Conservation (phyloP, 1,140 invertebrate species). For the Medauroidea extradentata region DNA sequence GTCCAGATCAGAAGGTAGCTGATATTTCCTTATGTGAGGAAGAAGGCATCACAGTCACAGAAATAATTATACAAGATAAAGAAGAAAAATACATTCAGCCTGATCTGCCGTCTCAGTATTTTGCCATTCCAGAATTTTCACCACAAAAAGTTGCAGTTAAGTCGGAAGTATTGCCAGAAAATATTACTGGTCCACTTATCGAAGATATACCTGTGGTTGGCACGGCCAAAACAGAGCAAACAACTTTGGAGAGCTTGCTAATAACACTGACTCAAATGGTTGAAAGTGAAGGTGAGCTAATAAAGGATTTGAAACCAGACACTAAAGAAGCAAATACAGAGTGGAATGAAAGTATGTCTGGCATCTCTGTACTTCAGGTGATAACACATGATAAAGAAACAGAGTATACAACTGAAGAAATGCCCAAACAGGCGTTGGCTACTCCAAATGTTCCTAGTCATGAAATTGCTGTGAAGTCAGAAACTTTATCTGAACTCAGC, state of each 20-base stretch:
- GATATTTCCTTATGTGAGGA: slow-evolving; percentile 45
- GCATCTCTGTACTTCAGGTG: slow-evolving; percentile 49
- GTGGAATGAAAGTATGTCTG: slow-evolving; percentile 44
- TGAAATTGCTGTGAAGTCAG: slow-evolving; percentile 47
- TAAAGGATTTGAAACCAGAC: slow-evolving; percentile 43
- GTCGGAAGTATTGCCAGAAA: slow-evolving; percentile 47
- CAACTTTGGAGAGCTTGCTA: slow-evolving; percentile 47
- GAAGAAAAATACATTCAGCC: slow-evolving; percentile 39
- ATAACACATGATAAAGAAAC: slow-evolving; percentile 51
- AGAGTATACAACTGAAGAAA: slow-evolving; percentile 37
- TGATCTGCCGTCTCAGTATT: slow-evolving; percentile 32
- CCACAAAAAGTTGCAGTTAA: slow-evolving; percentile 47
- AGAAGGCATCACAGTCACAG: slow-evolving; percentile 50
- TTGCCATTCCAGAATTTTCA: slow-evolving; percentile 45
- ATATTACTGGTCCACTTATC: slow-evolving; percentile 43
- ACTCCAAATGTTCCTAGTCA: slow-evolving; percentile 44
- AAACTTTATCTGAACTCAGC: slow-evolving; percentile 47
- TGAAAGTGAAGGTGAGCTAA: slow-evolving; percentile 53
- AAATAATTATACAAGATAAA: slow-evolving; percentile 45
- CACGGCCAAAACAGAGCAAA: slow-evolving; percentile 45
- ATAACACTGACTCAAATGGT: slow-evolving; percentile 48
- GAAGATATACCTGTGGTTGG: slow-evolving; percentile 38
- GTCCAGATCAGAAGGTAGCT: slow-evolving; percentile 44
- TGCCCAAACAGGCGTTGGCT: slow-evolving; percentile 41
- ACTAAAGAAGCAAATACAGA: slow-evolving; percentile 47